These are phyloP conservation scores for Erannis defoliaria DNA, from an alignment of 2,888 invertebrate species.

Conservation along the genomic window DNA sequence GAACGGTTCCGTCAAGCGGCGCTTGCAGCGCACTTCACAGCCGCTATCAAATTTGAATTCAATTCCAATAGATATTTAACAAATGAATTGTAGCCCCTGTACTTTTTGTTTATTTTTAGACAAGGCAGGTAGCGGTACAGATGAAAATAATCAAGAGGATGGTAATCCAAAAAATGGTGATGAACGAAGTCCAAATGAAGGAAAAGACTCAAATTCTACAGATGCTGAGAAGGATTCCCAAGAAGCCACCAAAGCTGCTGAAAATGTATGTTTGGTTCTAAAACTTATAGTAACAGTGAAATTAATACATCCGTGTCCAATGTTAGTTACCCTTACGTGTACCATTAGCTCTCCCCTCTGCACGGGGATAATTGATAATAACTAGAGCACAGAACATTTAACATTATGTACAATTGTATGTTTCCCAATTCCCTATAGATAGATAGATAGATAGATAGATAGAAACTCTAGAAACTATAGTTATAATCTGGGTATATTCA, in stretches of 20 bases:
- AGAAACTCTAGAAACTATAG: too few species aligned
- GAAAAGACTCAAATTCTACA: constrained; percentile 2
- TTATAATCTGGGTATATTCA: too few species aligned
- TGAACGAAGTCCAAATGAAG: constrained; percentile 3
- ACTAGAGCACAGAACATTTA: too few species aligned
- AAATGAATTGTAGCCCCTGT: background rate
- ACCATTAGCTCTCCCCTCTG: too few species aligned
- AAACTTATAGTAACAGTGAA: background rate
- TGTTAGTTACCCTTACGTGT: too few species aligned
- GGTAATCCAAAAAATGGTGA: background rate
- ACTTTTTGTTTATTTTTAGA: constrained; percentile 4
- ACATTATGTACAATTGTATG: too few species aligned
- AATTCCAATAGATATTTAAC: background rate
- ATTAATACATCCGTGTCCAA: background rate
- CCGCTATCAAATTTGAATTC: too few species aligned
- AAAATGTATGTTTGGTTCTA: constrained; percentile 4
- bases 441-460: too few species aligned
- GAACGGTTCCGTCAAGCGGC: too few species aligned
- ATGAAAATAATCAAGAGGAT: background rate
- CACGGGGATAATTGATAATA: too few species aligned
- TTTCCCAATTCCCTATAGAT: too few species aligned
- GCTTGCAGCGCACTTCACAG: too few species aligned
- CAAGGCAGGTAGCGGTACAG: background rate
- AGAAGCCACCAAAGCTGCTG: background rate
- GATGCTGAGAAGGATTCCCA: background rate